These are phyloP conservation scores for Alligator sinensis DNA, from an alignment of 2,113 vertebrate genomes.

Conservation along the genomic window DNA sequence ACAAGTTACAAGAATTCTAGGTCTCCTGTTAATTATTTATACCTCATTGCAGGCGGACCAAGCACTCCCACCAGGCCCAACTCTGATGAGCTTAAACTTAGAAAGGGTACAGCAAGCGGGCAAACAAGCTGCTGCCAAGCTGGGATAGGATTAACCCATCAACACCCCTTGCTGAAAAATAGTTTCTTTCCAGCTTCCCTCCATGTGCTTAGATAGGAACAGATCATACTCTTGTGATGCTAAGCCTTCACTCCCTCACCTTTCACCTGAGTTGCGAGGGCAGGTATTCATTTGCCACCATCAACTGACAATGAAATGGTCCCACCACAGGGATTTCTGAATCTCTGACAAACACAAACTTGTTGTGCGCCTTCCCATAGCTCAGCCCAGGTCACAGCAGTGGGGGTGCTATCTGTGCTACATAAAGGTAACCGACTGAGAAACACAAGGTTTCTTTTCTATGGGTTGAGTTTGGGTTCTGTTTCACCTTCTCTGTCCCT, in stretches of 20 bases:
- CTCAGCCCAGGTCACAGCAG: background rate
- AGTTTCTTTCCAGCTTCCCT: background rate
- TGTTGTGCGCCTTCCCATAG: background rate
- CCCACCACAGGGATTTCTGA: background rate
- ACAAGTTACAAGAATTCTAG: too few species aligned
- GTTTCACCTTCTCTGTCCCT: background rate
- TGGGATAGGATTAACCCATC: background rate
- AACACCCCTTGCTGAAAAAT: background rate
- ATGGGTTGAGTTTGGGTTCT: background rate
- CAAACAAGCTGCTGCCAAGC: too few species aligned
- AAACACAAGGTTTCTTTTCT: fast-evolving
- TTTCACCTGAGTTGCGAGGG: background rate
- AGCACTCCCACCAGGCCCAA: too few species aligned
- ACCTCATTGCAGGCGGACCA: too few species aligned
- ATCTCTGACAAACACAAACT: too few species aligned
- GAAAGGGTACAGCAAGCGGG: background rate
- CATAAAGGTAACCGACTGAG: fast-evolving
- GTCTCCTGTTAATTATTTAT: too few species aligned
- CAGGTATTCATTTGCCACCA: background rate
- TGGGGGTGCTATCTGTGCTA: background rate
- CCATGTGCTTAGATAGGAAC: background rate
- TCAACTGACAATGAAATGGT: background rate
- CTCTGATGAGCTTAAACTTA: too few species aligned
- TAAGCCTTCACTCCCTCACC: background rate
- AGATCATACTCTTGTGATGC: background rate